Evolutionary conservation across 2,888 invertebrate species (phyloP).

Genomic region (Empis livida): DNA sequence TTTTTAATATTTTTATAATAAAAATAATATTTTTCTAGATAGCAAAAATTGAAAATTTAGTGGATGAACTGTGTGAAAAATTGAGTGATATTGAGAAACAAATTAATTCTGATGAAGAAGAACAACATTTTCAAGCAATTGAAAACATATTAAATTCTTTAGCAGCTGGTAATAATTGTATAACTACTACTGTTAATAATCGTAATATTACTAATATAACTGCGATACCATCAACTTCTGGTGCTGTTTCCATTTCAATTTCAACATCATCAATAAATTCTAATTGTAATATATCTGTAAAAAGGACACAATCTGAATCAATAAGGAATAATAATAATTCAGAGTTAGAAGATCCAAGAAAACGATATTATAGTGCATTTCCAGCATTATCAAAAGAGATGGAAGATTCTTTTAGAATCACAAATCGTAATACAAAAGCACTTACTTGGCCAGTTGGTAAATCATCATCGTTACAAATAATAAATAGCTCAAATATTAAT

Average conservation of each 20-base stretch:
- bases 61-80: slow-evolving; percentile 69
- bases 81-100: slow-evolving; percentile 53
- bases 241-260: slow-evolving; percentile 4
- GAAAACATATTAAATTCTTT: neutral
- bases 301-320: no score
- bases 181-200: neutral
- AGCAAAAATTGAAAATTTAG: slow-evolving; percentile 69
- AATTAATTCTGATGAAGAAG: slow-evolving; percentile 20
- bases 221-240: slow-evolving; percentile 1
- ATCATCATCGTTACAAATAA: slow-evolving; percentile 17
- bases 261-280: neutral
- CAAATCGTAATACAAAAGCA: slow-evolving; percentile 21
- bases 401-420: slow-evolving; percentile 22
- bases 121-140: slow-evolving; percentile 7
- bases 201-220: neutral
- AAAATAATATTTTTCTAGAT: slow-evolving; percentile 36
- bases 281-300: no score
- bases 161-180: neutral
- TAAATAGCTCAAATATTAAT: slow-evolving; percentile 15
- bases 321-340: no score
- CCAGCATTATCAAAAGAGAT: slow-evolving; percentile 49
- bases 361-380: slow-evolving; percentile 66
- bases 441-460: slow-evolving; percentile 23
- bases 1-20: slow-evolving; percentile 18
- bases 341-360: slow-evolving; percentile 44